Base-by-base conservation (phyloP, 2,113 vertebrate genomes). In the Megaleporinus macrocephalus region DNA sequence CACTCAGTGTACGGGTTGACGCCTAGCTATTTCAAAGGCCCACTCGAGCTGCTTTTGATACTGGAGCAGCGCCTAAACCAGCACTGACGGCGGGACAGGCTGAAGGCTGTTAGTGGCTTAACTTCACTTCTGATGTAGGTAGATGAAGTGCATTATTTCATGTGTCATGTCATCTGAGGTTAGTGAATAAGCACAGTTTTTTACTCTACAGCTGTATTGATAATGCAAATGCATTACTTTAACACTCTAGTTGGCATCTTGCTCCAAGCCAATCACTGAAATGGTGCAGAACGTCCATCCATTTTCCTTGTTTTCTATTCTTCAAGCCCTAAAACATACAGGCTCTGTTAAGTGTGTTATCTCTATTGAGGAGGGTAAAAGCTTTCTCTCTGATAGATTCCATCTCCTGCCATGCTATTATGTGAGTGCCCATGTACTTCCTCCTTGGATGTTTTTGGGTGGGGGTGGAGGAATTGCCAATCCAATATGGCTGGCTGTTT, bases 391-490 rank as follows among this genome's bases (percentile, higher is more conserved):
- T 87, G 83, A 91, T 90, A 84, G 59, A 83, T 90, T 88, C 86
- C 86, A 86, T 83, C 84, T 82, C 69, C 83, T 80, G 87, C 86
- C 83, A 86, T 90, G 86, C 84, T 82, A 88, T 91, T 91, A 88
- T 89, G 78, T 76, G 41, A 73, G 69, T 82, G 86, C 83, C 79
- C 68, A 69, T 87, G 80, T 86, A 27, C 70, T 79, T 59, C 55
- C 86, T 49, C 77, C 51, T 81, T 79, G 79, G n/a, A 87, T 86
- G 79, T 73, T 59, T 83, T 78, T 33, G 53, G 51, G 18, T n/a
- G 44, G 66, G 53, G 36, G 47, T 16, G n/a, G 44, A 49, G 41
- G 84, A 89, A 89, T 70, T 81, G 87, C 80, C 65, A 70, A 62
- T 78, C 73, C 69, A 74, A 68, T 57, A 68, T 74, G 62, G 71